Evolutionary conservation across 92 coral and sea anemone genomes (phyloP).

Genomic region (Palythoa caribaeorum): DNA sequence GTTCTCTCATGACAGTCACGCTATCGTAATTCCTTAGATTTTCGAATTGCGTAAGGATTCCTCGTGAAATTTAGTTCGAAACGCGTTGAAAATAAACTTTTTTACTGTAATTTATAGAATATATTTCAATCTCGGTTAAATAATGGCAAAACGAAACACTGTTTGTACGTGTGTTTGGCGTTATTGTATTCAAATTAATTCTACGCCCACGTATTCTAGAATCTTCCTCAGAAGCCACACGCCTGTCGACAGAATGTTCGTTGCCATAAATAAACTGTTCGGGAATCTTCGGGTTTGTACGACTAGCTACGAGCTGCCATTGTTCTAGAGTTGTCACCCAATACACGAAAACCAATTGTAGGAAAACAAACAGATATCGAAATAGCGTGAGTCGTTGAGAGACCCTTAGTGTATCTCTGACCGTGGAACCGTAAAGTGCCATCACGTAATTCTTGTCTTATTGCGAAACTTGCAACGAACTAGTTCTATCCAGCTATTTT

Average conservation of each 20-base stretch:
- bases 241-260: slow-evolving; percentile 45
- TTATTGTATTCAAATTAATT: neutral
- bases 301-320: slow-evolving; percentile 27
- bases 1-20: too few relatives aligned
- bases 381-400: neutral
- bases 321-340: slow-evolving; percentile 23
- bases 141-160: neutral
- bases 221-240: slow-evolving; percentile 1
- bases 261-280: slow-evolving; percentile 31
- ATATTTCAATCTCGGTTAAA: neutral
- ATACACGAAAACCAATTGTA: neutral
- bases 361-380: neutral
- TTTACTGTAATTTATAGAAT: neutral
- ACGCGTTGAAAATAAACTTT: neutral
- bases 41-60: too few relatives aligned
- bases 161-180: neutral
- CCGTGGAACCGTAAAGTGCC: neutral
- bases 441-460: neutral
- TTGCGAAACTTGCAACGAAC: neutral
- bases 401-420: neutral
- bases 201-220: slow-evolving; percentile 23
- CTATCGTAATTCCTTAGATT: too few relatives aligned
- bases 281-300: slow-evolving; percentile 41
- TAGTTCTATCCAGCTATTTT: neutral
- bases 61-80: too few relatives aligned